phyloP scores from a whole-genome alignment of 2,888 invertebrate genomes.

The Eledone cirrhosa region DNA sequence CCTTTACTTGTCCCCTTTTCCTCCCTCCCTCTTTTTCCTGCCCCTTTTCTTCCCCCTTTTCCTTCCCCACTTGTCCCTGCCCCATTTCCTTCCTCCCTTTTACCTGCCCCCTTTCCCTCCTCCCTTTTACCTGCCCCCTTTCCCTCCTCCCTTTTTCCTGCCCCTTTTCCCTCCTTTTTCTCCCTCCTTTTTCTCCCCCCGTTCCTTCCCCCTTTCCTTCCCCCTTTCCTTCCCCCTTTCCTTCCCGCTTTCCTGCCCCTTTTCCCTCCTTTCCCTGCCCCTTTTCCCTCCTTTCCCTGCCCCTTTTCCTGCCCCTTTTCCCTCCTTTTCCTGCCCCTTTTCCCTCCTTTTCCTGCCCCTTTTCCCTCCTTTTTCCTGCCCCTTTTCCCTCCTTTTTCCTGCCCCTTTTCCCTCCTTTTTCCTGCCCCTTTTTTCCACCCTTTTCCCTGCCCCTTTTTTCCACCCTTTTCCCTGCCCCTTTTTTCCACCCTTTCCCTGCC shows the following conservation, averaged over 20 bases:
- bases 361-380: neutral
- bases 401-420: neutral
- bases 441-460: too few relatives aligned
- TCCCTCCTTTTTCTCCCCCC: too few relatives aligned
- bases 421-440: too few relatives aligned
- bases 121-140: neutral
- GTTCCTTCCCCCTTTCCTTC: neutral
- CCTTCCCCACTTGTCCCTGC: neutral
- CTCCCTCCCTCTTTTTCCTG: neutral
- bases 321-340: too few relatives aligned
- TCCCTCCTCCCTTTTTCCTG: neutral
- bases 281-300: neutral
- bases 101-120: neutral
- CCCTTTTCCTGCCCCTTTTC: neutral
- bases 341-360: too few relatives aligned
- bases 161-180: neutral
- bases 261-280: neutral
- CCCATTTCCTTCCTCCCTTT: neutral
- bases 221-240: neutral
- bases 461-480: too few relatives aligned
- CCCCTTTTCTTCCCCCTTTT: neutral
- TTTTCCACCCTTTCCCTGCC: too few relatives aligned
- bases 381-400: neutral
- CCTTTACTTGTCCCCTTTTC: too few relatives aligned
- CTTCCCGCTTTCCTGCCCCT: neutral